These are phyloP conservation scores for Lydus trimaculatus DNA, from an alignment of 2,888 invertebrate species.

Conservation along the genomic window DNA sequence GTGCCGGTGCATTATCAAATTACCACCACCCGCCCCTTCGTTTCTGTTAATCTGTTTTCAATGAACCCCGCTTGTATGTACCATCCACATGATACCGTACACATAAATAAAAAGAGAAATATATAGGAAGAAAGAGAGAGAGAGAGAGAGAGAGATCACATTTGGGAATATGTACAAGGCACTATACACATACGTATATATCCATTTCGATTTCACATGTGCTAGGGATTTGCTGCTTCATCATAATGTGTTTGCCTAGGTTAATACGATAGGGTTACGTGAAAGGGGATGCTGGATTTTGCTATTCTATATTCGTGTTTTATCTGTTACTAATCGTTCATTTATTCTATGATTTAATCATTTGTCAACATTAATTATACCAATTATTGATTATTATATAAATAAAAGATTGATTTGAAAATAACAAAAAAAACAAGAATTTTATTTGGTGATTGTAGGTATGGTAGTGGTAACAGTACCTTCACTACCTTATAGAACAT, in stretches of 20 bases:
- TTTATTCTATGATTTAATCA: not conserved
- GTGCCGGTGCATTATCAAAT: conserved; percentile 62
- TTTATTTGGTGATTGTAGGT: not conserved
- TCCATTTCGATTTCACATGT: conserved; percentile 31
- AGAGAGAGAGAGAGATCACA: not conserved
- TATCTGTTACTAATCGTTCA: not conserved
- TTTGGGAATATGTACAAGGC: conserved; percentile 16
- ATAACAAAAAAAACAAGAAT: not conserved
- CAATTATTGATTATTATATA: not conserved
- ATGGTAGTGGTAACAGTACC: not conserved
- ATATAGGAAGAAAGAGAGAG: conserved; percentile 24
- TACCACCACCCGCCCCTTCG: conserved; percentile 60
- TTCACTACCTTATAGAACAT: conserved; percentile 34
- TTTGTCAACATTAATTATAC: not conserved
- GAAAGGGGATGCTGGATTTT: conserved; percentile 31
- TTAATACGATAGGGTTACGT: conserved; percentile 43
- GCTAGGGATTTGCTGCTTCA: conserved; percentile 34
- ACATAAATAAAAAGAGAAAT: conserved; percentile 23
- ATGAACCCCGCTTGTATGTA: conserved; percentile 53
- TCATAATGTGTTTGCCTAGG: conserved; percentile 39
- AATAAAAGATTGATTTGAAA: not conserved
- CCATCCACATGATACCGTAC: conserved; percentile 55
- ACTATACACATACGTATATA: conserved; percentile 25
- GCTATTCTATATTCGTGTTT: conserved; percentile 14
- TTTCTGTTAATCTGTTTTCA: conserved; percentile 62